Evolutionary conservation across 2,113 vertebrate genomes (phyloP), one percentile per base, ranked within the genome.

Genomic region (Rhynchomys soricoides): DNA sequence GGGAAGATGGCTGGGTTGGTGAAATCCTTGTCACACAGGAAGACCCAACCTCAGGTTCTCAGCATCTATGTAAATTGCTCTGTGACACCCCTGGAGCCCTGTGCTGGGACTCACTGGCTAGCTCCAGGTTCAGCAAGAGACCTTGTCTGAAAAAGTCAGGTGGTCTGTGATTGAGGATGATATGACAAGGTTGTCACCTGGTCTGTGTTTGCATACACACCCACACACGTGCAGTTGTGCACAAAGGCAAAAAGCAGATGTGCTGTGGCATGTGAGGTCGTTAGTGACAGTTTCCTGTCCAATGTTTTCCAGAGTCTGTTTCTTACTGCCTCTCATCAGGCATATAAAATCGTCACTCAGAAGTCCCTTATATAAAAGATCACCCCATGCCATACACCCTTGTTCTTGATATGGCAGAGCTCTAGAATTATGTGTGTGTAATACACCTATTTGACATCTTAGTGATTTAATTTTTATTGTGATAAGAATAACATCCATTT

Each of bases 391-490:
- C 37, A 11, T 45, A 59, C 16, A 9, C 55, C 12, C 45, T 70
- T 90, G 57, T 37, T 88, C 40, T 86, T 70, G 57, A 86, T 11
- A 43, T 71, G n/a, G 57, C 29, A 86, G 73, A 93, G 68, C 52
- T 87, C 64, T 34, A 13, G 64, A 66, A 66, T 29, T 12, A n/a
- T 48, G 74, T 77, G 73, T 43, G 73, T 81, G 37, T 91, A 62
- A n/a, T 37, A n/a, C 8, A 9, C 70, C 17, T 71, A 1, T 66
- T 31, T 31, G 64, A 31, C 1, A 2, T 34, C 34, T 66, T 66
- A 66, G 29, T 66, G 1, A 66, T 4, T 62, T 31, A 66, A 31
- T 66, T 66, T 1, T 34, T 68, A 68, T 68, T 34, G 31, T 68
- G 66, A 68, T 34, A 68, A 68, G n/a, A 34, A 68, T 34, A 73